phyloP scores from a whole-genome alignment of 2,797 vertebrate species.

The Coccyzus lansbergi region DNA sequence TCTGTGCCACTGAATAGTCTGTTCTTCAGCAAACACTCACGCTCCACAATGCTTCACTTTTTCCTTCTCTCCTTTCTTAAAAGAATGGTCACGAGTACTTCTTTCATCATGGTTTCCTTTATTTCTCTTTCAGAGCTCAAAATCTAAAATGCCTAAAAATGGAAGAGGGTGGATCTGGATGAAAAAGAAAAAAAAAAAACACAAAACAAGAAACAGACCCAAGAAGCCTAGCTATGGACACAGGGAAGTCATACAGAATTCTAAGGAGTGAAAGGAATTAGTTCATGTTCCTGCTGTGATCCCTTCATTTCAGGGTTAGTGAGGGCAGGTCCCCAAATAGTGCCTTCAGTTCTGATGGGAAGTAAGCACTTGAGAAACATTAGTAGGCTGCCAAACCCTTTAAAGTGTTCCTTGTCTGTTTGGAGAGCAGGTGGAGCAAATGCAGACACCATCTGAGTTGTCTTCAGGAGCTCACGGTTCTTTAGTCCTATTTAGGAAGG shows the following conservation, averaged over 20 bases:
- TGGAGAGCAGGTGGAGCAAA: slow-evolving; percentile 6
- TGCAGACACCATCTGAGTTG: not conserved
- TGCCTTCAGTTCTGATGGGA: not conserved
- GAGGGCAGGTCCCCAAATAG: not conserved
- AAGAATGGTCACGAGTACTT: not conserved
- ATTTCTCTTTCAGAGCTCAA: not conserved
- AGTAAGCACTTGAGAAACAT: slow-evolving; percentile 9
- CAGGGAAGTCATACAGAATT: not conserved
- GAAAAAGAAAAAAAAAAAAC: not conserved
- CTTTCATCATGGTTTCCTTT: not conserved
- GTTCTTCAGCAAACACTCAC: not conserved
- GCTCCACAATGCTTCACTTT: not conserved
- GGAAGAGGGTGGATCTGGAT: not conserved
- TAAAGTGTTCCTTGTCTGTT: not conserved
- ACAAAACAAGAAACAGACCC: not conserved
- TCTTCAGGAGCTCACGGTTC: not conserved
- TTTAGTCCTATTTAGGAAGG: not conserved
- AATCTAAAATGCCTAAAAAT: not conserved
- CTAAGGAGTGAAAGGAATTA: not conserved
- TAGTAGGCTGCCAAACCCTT: not conserved
- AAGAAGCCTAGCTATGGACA: not conserved
- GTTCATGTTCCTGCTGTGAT: not conserved
- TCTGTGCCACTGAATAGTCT: not conserved
- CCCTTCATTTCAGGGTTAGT: not conserved
- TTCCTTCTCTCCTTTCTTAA: not conserved